Evolutionary conservation across 2,797 vertebrate species (phyloP).

Genomic region (Microchirus variegatus): DNA sequence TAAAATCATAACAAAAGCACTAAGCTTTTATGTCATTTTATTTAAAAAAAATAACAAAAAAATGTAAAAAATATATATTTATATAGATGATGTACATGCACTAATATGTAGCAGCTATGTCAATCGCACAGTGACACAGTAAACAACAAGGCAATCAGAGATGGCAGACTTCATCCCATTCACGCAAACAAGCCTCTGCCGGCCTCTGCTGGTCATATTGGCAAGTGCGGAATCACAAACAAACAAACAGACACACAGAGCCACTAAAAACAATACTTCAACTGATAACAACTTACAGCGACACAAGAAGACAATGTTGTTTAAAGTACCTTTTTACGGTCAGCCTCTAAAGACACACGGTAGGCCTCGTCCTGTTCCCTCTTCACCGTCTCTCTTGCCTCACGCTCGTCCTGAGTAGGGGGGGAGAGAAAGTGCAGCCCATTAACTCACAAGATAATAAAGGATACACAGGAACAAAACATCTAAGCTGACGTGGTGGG

Average conservation of each 20-base stretch:
- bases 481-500: constrained; percentile 47
- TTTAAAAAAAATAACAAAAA: background rate
- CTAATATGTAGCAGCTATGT: background rate
- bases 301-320: background rate
- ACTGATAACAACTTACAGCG: too few relatives aligned
- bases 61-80: too few relatives aligned
- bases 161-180: too few relatives aligned
- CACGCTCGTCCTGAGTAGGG: constrained; percentile 90
- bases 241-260: too few relatives aligned
- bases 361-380: constrained; percentile 98
- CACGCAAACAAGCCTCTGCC: too few relatives aligned
- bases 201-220: too few relatives aligned
- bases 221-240: too few relatives aligned
- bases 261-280: too few relatives aligned
- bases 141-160: too few relatives aligned
- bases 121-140: background rate
- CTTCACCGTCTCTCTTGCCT: constrained; percentile 97
- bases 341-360: constrained; percentile 95
- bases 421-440: constrained; percentile 28
- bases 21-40: background rate
- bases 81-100: background rate
- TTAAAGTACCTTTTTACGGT: constrained; percentile 92
- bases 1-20: too few relatives aligned
- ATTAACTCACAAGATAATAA: constrained; percentile 60
- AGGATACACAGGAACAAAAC: constrained; percentile 57